Base-by-base conservation (phyloP, 2,113 vertebrate species). In the Scytalopus superciliaris region DNA sequence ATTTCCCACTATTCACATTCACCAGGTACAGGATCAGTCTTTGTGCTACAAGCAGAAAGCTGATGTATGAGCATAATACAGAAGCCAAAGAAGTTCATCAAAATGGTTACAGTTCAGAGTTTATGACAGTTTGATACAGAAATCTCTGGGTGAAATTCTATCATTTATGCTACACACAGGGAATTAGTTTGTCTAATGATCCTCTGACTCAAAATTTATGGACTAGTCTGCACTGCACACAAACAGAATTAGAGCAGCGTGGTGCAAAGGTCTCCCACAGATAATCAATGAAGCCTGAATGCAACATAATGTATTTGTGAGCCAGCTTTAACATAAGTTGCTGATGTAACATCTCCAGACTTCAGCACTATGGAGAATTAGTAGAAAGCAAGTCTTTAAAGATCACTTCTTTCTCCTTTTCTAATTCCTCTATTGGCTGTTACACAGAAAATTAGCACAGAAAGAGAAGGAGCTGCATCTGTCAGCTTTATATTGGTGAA, bases 211-310 rank as follows among this genome's bases (percentile, higher is more conserved):
- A 84, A 88, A 91, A 89, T 91, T 78, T 91, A 94, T 64, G 56
- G 69, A 72, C 56, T 94, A 75, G 47, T 63, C 52, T 56, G 49
- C 47, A 45, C 50, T 77, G 76, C 16, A 39, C 50, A 80, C 31
- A 92, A 86, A 92, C 7, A 80, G 76, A 89, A 86, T 94, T 86
- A 87, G 52, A 94, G 47, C 86, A 91, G 89, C 25, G 3, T 66
- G 74, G n/a, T 90, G 49, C 69, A 84, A 89, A 89, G 44, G 49
- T 91, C 60, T 89, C 84, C 68, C 83, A 96, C 60, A 92, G 89
- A 90, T 63, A 84, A 84, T 68, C 91, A 92, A 39, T 81, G 89
- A 89, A 62, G 80, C 73, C 80, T 89, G 76, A 92, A 89, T 42
- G 22, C 22, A 89, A 81, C 33, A 53, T 14, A 67, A 77, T 27